Percentiles rank a stretch among this genome's conserved stretches.
Conservation (phyloP, 2,113 vertebrate species). For the Coracopsis vasa region DNA sequence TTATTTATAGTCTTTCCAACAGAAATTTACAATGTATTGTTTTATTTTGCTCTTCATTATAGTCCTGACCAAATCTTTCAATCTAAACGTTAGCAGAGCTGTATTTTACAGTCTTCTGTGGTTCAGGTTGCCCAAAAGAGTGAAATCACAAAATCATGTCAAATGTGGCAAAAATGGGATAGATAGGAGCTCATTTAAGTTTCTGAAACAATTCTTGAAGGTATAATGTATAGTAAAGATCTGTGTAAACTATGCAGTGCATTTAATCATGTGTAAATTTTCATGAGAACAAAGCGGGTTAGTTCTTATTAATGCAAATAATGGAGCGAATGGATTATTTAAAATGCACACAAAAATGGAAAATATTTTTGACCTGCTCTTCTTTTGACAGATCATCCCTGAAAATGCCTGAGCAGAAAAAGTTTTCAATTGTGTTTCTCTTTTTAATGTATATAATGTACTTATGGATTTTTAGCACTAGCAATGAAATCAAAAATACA, state of each 20-base stretch:
- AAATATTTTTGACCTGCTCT: not conserved
- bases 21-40: not conserved
- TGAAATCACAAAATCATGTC: not conserved
- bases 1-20: not conserved
- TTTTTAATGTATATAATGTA: not conserved
- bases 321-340: not conserved
- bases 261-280: not conserved
- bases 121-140: not conserved
- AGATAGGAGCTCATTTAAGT: not conserved
- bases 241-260: not conserved
- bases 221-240: not conserved
- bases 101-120: not conserved
- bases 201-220: not conserved
- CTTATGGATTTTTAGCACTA: not conserved
- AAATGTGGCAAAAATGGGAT: not conserved
- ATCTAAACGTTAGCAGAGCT: not conserved
- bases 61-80: not conserved
- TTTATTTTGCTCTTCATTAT: not conserved
- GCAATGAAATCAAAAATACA: not conserved
- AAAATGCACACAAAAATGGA: not conserved
- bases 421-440: not conserved
- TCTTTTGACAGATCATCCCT: not conserved
- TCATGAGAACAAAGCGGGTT: not conserved
- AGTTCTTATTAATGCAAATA: not conserved
- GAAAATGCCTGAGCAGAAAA: not conserved